phyloP scores from a whole-genome alignment of 2,113 vertebrate species.

The Rafetus swinhoei region DNA sequence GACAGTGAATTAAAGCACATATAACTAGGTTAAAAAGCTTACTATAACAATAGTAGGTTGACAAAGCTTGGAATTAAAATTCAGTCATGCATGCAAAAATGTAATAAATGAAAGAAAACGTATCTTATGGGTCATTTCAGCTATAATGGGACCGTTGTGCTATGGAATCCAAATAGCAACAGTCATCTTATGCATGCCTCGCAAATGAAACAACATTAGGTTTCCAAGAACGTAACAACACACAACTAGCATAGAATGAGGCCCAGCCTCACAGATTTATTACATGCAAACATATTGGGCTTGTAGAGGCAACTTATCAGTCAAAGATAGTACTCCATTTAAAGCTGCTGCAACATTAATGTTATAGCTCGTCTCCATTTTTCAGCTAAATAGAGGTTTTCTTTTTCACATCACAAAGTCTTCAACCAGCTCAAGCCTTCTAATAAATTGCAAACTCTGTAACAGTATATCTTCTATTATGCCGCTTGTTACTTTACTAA shows the following conservation, averaged over 20 bases:
- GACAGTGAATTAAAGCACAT: not conserved
- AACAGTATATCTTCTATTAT: conserved; percentile 83
- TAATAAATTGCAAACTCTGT: conserved; percentile 81
- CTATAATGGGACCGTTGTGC: conserved; percentile 52
- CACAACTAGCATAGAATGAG: conserved; percentile 12
- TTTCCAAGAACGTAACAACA: conserved; percentile 54
- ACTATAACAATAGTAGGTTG: not conserved
- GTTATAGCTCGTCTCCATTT: conserved; percentile 69
- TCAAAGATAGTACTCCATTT: conserved; percentile 58
- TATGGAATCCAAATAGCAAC: conserved; percentile 46
- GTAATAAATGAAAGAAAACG: conserved; percentile 68
- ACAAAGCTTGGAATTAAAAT: conserved; percentile 65
- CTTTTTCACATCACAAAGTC: conserved; percentile 77
- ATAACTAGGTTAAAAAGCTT: conserved; percentile 49
- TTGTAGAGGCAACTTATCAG: conserved; percentile 53
- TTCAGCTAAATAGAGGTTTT: conserved; percentile 77
- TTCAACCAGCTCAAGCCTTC: conserved; percentile 71
- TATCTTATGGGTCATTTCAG: conserved; percentile 49
- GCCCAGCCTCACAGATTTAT: conserved; percentile 42
- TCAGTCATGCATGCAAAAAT: conserved; percentile 42
- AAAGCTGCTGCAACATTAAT: conserved; percentile 70
- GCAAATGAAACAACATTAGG: conserved; percentile 43
- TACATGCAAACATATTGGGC: conserved; percentile 47
- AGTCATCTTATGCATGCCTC: conserved; percentile 8
- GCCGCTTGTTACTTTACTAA: conserved; percentile 82